Percentiles rank a stretch among this genome's conserved stretches.
Conservation (phyloP, 2,888 invertebrate species). For the Arrhopalites spinosus region DNA sequence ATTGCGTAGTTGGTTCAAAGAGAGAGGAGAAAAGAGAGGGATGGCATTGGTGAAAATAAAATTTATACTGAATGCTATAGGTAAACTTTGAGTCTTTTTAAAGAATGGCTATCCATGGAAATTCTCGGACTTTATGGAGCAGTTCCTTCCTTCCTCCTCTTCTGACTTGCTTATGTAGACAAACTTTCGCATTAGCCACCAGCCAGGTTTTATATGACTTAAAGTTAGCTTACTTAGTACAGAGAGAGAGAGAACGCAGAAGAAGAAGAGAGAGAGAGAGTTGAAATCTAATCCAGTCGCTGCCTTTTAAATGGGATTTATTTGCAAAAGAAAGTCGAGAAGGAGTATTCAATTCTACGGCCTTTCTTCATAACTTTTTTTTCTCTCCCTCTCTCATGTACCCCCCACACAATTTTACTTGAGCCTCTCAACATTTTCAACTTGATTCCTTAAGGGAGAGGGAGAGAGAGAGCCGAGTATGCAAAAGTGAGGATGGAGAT, state of each 20-base stretch:
- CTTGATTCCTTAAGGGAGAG: no score
- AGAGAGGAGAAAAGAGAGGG: no score
- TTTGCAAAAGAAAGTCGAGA: conserved; percentile 24
- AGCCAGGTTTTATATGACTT: background rate
- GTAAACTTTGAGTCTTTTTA: no score
- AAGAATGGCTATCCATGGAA: no score
- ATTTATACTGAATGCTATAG: no score
- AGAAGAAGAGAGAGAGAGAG: background rate
- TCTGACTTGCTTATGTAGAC: background rate
- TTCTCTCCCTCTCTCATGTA: background rate
- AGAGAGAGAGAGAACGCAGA: background rate
- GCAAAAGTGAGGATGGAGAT: no score
- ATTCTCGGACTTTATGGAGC: no score
- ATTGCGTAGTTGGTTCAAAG: no score
- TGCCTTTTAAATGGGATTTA: conserved; percentile 35
- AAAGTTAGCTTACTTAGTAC: background rate
- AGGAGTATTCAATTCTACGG: background rate
- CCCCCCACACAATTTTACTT: background rate
- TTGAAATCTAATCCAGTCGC: conserved; percentile 26
- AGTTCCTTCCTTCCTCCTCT: background rate
- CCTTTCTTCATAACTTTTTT: conserved; percentile 1
- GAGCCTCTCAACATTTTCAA: background rate
- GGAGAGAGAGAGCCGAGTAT: no score
- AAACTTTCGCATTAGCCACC: conserved; percentile 32
- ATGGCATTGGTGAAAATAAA: no score